Percentiles rank a stretch among this genome's conserved stretches.
Evolutionary conservation across 2,888 invertebrate genomes (phyloP).

Genomic region (Caenorhabditis sp.): DNA sequence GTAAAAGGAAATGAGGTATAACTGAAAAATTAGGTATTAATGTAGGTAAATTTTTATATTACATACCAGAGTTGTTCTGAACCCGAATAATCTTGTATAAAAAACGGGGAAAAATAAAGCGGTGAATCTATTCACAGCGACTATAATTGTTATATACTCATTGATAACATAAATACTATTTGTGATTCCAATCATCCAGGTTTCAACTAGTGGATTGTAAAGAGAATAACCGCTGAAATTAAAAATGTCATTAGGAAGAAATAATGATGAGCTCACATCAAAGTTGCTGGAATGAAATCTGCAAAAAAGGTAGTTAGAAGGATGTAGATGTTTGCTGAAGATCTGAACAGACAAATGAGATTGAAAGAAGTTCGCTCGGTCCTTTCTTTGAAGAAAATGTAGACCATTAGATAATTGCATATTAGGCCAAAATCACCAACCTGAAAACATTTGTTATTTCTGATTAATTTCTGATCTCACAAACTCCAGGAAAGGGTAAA

Average conservation of each 20-base stretch:
- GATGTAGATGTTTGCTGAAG: conserved; percentile 19
- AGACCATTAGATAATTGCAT: conserved; percentile 16
- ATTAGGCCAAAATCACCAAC: conserved; percentile 18
- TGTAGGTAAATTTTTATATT: background rate
- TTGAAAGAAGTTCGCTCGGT: conserved; percentile 28
- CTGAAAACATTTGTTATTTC: too few species aligned
- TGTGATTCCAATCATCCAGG: conserved; percentile 16
- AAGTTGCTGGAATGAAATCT: conserved; percentile 20
- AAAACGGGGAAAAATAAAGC: conserved; percentile 15
- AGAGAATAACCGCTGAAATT: conserved; percentile 20
- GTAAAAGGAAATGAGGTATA: conserved; percentile 3
- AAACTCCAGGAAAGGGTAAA: too few species aligned
- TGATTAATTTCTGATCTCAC: too few species aligned
- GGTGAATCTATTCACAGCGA: conserved; percentile 21
- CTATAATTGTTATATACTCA: conserved; percentile 29
- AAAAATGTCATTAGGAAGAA: conserved; percentile 12
- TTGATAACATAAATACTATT: conserved; percentile 20
- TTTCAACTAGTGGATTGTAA: conserved; percentile 7
- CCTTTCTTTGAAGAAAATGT: conserved; percentile 14
- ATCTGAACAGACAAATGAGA: conserved; percentile 25
- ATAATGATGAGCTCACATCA: conserved; percentile 18
- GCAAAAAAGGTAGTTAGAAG: conserved; percentile 14
- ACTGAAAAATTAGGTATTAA: background rate
- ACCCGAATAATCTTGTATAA: conserved; percentile 10
- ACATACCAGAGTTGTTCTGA: conserved; percentile 17